Evolutionary conservation across 1,140 invertebrate genomes (phyloP).

Genomic region (Drosophila oshimai): DNA sequence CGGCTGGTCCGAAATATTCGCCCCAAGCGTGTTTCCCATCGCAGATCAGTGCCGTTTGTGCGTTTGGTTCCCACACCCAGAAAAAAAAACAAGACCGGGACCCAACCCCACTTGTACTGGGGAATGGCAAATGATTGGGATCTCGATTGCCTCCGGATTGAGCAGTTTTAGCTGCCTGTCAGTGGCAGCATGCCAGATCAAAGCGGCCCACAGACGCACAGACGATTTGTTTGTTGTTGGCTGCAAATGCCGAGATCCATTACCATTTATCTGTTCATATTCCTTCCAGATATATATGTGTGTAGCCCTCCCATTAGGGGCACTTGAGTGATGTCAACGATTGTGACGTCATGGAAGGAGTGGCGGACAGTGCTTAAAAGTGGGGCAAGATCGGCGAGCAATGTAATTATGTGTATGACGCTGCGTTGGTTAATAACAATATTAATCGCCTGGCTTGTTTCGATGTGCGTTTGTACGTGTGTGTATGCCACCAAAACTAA

Average conservation of each 20-base stretch:
- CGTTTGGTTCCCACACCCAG: constrained; percentile 7
- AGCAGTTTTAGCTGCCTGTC: constrained; percentile 30
- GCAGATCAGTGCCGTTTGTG: constrained; percentile 23
- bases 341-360: constrained; percentile 47
- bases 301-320: neutral
- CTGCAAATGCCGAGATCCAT: constrained; percentile 22
- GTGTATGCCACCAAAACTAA: constrained; percentile 43
- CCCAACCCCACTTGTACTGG: constrained; percentile 14
- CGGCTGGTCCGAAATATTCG: constrained; percentile 20
- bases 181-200: constrained; percentile 62
- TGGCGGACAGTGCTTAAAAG: constrained; percentile 17
- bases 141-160: constrained; percentile 28
- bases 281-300: neutral
- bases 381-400: constrained; percentile 54
- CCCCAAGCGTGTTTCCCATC: constrained; percentile 45
- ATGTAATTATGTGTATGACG: constrained; percentile 54
- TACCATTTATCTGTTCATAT: constrained; percentile 10
- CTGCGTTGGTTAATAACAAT: constrained; percentile 44
- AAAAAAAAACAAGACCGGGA: neutral
- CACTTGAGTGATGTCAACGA: constrained; percentile 55
- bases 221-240: constrained; percentile 34
- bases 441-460: constrained; percentile 31
- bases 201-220: constrained; percentile 37
- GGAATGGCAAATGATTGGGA: constrained; percentile 2
- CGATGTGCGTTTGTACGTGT: constrained; percentile 16